phyloP scores from a whole-genome alignment of 2,888 invertebrate species.

The Podabrus alpinus region DNA sequence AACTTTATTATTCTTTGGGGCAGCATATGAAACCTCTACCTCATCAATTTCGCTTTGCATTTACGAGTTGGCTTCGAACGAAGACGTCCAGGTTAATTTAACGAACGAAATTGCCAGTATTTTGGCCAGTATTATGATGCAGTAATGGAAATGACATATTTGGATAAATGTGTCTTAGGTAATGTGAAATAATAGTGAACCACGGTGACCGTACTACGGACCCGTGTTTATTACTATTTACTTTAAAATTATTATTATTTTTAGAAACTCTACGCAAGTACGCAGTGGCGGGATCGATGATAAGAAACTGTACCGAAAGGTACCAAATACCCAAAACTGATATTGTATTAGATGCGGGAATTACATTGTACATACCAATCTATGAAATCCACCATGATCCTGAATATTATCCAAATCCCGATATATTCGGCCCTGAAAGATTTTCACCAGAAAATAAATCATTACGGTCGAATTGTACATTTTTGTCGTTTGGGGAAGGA shows the following conservation, averaged over 20 bases:
- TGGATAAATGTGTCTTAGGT: constrained; percentile 54
- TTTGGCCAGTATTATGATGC: constrained; percentile 56
- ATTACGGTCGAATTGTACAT: too few relatives aligned
- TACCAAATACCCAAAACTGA: constrained; percentile 41
- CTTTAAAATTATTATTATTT: too few relatives aligned
- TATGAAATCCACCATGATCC: constrained; percentile 43
- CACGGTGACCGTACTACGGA: too few relatives aligned
- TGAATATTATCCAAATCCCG: constrained; percentile 52
- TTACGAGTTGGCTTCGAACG: constrained; percentile 58
- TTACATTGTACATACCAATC: constrained; percentile 36
- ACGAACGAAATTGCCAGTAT: constrained; percentile 43
- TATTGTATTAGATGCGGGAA: constrained; percentile 36
- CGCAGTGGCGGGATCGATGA: constrained; percentile 40
- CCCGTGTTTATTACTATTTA: too few relatives aligned
- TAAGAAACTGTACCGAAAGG: constrained; percentile 37
- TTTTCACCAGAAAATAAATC: too few relatives aligned
- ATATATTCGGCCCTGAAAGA: too few relatives aligned
- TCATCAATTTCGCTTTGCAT: constrained; percentile 54
- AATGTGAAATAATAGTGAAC: too few relatives aligned
- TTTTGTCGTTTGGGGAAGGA: too few relatives aligned
- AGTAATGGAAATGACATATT: constrained; percentile 56
- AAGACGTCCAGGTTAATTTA: constrained; percentile 51
- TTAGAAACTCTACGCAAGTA: constrained; percentile 43
- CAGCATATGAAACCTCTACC: constrained; percentile 52
- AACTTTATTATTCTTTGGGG: constrained; percentile 41